These are phyloP conservation scores for Brachionus calyciflorus DNA, from an alignment of 1,140 invertebrate species.

Conservation along the genomic window DNA sequence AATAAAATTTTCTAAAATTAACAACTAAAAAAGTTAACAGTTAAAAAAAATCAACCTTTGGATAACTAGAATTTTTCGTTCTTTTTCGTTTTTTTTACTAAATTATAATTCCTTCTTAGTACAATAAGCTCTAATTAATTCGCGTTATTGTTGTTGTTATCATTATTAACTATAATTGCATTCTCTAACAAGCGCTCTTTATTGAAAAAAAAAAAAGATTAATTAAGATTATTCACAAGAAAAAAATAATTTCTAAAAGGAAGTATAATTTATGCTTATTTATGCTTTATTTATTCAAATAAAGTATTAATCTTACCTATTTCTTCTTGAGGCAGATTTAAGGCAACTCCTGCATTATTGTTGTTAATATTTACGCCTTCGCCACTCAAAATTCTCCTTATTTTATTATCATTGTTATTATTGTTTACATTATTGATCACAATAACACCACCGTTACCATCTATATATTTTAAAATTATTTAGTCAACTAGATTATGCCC, in stretches of 20 bases:
- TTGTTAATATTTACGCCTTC: slow-evolving; percentile 18
- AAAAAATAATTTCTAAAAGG: background rate
- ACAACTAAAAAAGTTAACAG: too few species aligned
- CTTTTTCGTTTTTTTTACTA: too few species aligned
- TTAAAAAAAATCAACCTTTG: too few species aligned
- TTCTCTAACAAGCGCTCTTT: slow-evolving; percentile 2
- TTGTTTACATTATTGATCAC: slow-evolving; percentile 22
- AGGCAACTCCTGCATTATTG: slow-evolving; percentile 11
- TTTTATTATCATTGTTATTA: slow-evolving; percentile 1
- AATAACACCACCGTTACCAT: background rate
- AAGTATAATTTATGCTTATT: slow-evolving; percentile 13
- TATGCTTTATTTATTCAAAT: too few species aligned
- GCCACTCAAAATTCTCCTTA: slow-evolving; percentile 20
- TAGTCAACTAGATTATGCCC: background rate
- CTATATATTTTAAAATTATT: background rate
- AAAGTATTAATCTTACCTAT: background rate
- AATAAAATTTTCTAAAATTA: too few species aligned
- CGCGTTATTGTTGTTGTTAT: slow-evolving; percentile 32
- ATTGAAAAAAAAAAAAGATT: too few species aligned
- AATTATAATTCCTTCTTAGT: background rate
- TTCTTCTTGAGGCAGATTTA: slow-evolving; percentile 12
- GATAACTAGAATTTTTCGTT: too few species aligned
- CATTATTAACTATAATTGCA: slow-evolving; percentile 31
- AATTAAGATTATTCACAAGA: background rate
- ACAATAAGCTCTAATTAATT: background rate